Evolutionary conservation across 2,797 vertebrate genomes (phyloP), one percentile per base, ranked within the genome.

Genomic region (Phalanger gymnotis): DNA sequence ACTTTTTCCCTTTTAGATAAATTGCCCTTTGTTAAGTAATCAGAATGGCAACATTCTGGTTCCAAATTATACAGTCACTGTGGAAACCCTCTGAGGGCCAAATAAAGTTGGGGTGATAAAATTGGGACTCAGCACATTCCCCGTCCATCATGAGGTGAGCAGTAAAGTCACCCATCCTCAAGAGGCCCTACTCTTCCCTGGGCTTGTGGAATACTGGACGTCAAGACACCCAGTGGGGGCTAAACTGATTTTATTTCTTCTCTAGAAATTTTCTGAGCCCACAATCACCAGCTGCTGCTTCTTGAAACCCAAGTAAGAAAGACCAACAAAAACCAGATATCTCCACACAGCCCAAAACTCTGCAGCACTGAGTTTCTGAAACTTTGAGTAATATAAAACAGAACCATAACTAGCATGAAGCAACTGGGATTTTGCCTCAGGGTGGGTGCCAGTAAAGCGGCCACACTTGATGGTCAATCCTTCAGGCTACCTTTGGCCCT

Each of bases 21-120:
- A 95, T 6, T 91, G 94, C 93, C 16, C 40, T 96, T 95, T 53
- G 11, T 92, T 91, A 58, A 56, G 28, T 30, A 73, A 94, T 96
- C 92, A 96, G 92, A 95, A 87, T 56, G 93, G 40, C 51, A 28
- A 94, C 61, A 94, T 94, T 93, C 95, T 95, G 81, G 89, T 94
- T 91, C 31, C 91, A 55, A 58, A 40, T 91, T 52, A 52, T 31
- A 47, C 73, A 22, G 66, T 53, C 19, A 7, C 57, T 61, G 93
- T 93, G 56, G 95, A 94, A 87, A 57, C 47, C 34, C 54, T 56
- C 89, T 53, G 52, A 53, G 91, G 34, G 52, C 87, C 95, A 93
- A 92, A 53, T 94, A n/a, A 53, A 91, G 40, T 16, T 19, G 14
- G 61, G n/a, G 90, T 95, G 91, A 30, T 53, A 95, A 94, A 93